phyloP scores from a whole-genome alignment of 2,888 invertebrate species.

The Miltochrista miniata region DNA sequence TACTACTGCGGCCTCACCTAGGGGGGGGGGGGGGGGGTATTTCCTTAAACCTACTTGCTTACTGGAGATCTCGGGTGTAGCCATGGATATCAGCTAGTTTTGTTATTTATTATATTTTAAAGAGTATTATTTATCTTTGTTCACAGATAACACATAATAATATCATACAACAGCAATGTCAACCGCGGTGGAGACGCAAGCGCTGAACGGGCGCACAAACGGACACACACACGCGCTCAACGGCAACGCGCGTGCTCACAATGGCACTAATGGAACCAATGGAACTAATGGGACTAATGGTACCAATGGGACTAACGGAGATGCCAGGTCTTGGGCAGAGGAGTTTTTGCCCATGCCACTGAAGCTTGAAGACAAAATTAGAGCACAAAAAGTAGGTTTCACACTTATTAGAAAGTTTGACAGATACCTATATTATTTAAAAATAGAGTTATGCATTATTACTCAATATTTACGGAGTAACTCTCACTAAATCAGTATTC shows the following conservation, averaged over 20 bases:
- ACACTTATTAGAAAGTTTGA: not conserved
- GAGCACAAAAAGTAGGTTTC: conserved; percentile 63
- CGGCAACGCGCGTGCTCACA: conserved; percentile 20
- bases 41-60: too few relatives aligned
- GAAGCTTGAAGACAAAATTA: conserved; percentile 56
- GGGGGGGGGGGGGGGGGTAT: too few relatives aligned
- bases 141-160: conserved; percentile 13
- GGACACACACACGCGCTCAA: conserved; percentile 25
- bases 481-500: too few relatives aligned
- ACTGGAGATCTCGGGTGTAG: too few relatives aligned
- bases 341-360: conserved; percentile 69
- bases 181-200: conserved; percentile 46
- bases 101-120: too few relatives aligned
- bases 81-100: too few relatives aligned
- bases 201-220: conserved; percentile 37
- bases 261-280: too few relatives aligned
- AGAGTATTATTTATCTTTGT: conserved; percentile 5
- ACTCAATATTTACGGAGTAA: too few relatives aligned
- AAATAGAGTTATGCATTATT: too few relatives aligned
- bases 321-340: conserved; percentile 50
- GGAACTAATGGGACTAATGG: too few relatives aligned
- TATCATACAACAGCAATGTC: conserved; percentile 48
- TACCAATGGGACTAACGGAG: conserved; percentile 24
- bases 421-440: too few relatives aligned
- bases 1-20: too few relatives aligned